Evolutionary conservation across 2,888 invertebrate genomes (phyloP).

Genomic region (Cephus pygmeus): DNA sequence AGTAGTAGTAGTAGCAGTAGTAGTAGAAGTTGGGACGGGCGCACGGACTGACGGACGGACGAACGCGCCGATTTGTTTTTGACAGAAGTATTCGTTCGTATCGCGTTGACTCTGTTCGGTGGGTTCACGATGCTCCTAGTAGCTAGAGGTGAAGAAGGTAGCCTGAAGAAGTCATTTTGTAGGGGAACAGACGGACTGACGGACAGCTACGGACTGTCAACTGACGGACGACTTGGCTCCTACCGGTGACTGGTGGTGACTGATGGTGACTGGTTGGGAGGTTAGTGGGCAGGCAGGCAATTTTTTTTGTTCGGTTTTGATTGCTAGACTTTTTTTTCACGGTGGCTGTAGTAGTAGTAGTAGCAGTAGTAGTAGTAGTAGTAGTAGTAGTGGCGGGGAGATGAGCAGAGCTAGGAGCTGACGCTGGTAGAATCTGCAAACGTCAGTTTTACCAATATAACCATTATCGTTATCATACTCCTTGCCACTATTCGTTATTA

Average conservation of each 20-base stretch:
- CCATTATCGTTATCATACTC: conserved; percentile 52
- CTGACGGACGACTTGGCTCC: conserved; percentile 40
- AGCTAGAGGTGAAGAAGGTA: conserved; percentile 57
- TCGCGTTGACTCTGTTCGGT: conserved; percentile 54
- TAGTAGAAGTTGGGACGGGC: conserved; percentile 52
- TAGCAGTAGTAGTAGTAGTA: conserved; percentile 50
- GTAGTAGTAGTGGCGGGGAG: conserved; percentile 62
- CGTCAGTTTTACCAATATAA: conserved; percentile 65
- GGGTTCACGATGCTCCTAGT: conserved; percentile 59
- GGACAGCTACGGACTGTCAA: conserved; percentile 39
- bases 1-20: conserved; percentile 30
- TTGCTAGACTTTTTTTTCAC: conserved; percentile 58
- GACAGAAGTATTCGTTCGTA: conserved; percentile 56
- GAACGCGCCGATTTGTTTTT: conserved; percentile 53
- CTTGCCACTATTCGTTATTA: conserved; percentile 49
- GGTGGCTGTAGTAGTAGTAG: conserved; percentile 59
- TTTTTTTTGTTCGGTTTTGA: conserved; percentile 58
- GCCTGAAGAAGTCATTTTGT: conserved; percentile 56
- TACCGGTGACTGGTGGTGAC: conserved; percentile 60
- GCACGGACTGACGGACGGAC: conserved; percentile 58
- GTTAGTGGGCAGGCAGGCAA: conserved; percentile 65
- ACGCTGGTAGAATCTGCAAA: conserved; percentile 66
- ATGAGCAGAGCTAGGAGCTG: conserved; percentile 65
- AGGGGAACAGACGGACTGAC: conserved; percentile 52
- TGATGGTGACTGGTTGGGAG: conserved; percentile 66